Base-by-base conservation (phyloP, 2,113 vertebrate genomes). In the Poicephalus gulielmi region DNA sequence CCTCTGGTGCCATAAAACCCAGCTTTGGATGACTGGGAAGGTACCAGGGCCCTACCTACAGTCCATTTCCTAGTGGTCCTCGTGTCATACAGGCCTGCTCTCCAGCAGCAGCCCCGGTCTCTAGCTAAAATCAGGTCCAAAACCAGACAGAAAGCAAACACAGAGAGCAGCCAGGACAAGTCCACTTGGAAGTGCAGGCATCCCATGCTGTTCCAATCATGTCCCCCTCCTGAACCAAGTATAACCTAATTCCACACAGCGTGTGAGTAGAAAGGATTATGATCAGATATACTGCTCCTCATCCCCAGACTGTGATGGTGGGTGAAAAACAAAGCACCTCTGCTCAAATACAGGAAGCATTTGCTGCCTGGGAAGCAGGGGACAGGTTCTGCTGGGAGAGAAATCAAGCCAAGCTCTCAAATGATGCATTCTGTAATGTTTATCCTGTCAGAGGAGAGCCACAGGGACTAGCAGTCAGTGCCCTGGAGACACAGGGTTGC, bases 151-250 rank as follows among this genome's bases (percentile, higher is more conserved):
- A 74, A 59, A 46, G 60, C 11, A 43, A 43, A 59, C 17, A 20
- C 27, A 47, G 68, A 43, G 9, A 35, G 66, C 64, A 63, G 49
- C n/a, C 30, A 28, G 43, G 49, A 47, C 7, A 63, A 79, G n/a
- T 19, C 69, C 13, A 12, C 49, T 59, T 16, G 43, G 37, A 52
- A 78, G 24, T 19, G 55, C 46, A 64, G 25, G n/a, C 50, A n/a
- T 64, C n/a, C 53, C 22, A 64, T 0, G 2, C 41, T 22, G 19
- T 23, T 67, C 39, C 39, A 73, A 1, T 5, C 0, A 1, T 39
- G 25, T 57, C 12, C 53, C 16, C 15, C 23, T 79, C 23, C 68
- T 47, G 31, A 78, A 49, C 10, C 18, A 49, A 49, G 28, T 30
- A 1, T 4, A 19, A 46, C 12, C n/a, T 71, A 39, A 41, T 35